Conservation (phyloP, 2,888 invertebrate genomes). For the Drosophila ustulata region DNA sequence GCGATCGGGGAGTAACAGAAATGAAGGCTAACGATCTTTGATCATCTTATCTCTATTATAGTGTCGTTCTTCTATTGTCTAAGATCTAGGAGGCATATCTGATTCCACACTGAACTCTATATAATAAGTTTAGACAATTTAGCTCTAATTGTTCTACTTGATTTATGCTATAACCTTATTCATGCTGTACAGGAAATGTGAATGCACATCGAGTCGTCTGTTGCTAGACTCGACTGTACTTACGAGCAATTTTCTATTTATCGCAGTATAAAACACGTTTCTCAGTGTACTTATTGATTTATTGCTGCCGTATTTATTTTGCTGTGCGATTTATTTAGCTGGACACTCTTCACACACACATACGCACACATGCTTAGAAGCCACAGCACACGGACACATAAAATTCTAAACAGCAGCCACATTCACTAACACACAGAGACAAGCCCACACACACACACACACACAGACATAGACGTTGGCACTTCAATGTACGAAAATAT, state of each 20-base stretch:
- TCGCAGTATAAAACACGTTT: constrained; percentile 34
- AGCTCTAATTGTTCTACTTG: no score
- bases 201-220: not conserved
- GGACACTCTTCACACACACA: constrained; percentile 48
- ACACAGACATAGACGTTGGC: constrained; percentile 25
- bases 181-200: not conserved
- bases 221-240: not conserved
- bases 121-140: no score
- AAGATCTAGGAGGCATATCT: no score
- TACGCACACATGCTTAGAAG: not conserved
- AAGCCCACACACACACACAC: constrained; percentile 7
- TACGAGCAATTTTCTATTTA: not conserved
- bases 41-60: no score
- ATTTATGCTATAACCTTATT: no score
- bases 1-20: no score
- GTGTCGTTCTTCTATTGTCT: no score
- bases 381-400: constrained; percentile 14
- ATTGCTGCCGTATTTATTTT: constrained; percentile 70
- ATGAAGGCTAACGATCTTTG: no score
- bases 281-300: constrained; percentile 74
- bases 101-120: no score
- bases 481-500: constrained; percentile 60
- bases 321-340: constrained; percentile 64
- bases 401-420: constrained; percentile 62
- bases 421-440: constrained; percentile 25